Evolutionary conservation across 2,888 invertebrate genomes (phyloP), one percentile per base, ranked within the genome.

Genomic region (Drosophila pegasa): DNA sequence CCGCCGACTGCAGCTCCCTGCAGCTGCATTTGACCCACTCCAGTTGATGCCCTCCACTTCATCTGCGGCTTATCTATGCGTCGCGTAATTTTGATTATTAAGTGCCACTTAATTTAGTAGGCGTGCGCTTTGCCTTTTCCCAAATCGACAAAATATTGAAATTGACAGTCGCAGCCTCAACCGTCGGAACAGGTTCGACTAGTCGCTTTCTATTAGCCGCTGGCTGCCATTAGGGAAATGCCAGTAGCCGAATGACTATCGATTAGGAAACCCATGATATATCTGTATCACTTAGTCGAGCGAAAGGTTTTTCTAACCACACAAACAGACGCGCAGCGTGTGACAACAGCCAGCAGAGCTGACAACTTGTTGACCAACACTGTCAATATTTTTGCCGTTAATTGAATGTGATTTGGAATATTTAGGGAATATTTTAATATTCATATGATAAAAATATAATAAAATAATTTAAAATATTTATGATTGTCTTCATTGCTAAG

Each of bases 41-140:
- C 48, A 54, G 43, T n/a, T 16, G 9, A 10, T 25, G 41, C 33
- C 48, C 48, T 54, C 60, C 59, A 51, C 64, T 52, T 71, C 75
- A 67, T 61, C 61, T 69, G 65, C 41, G 70, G 89, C 70, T 85
- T 89, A 85, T 83, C 83, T 86, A 62, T 62, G 73, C 70, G 71
- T 72, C 84, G 81, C 89, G 89, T 89, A 89, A 89, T 88, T 80
- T 78, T 71, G 75, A 89, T 89, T 86, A 89, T 86, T 89, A 89
- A 86, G 85, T 88, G 89, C 45, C 85, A 87, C 89, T 86, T 89
- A 80, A 89, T 88, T 86, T 88, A 75, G 89, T 89, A 71, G 85
- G 89, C 85, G 85, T 83, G 75, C 70, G 70, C 87, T 45, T 64
- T 51, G 52, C 66, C 73, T 80, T 67, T 85, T 77, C 80, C 87